Base-by-base conservation (phyloP, 2,113 vertebrate species). In the Anseranas semipalmata region DNA sequence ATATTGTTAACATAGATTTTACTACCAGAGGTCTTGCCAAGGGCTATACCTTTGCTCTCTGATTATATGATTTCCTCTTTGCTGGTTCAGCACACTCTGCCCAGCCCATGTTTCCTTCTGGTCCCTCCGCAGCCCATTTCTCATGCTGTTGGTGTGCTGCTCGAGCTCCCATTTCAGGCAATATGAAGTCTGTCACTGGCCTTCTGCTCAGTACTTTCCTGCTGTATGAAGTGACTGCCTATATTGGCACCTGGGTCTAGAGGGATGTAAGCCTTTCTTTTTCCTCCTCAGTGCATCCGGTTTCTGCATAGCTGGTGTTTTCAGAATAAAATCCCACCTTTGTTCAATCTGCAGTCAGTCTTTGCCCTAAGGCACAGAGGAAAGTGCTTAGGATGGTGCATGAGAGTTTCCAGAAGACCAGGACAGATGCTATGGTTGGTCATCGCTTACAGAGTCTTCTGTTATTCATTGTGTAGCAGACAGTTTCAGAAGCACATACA, bases 1-100 rank as follows among this genome's bases (percentile, higher is more conserved):
- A 62, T 90, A 70, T 21, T 58, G 60, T 78, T 95, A 94, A 81
- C 33, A 70, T 50, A 65, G 76, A 82, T 92, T 96, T 95, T 92
- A 89, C 58, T 76, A 82, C 48, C 53, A 85, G 35, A 81, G 39
- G 35, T 89, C 79, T 90, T 92, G 65, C 52, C 56, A 84, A 89
- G 66, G 43, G 39, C 76, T 53, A 48, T 93, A 58, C 30, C n/a
- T 93, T 93, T 92, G 39, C 48, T 68, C 45, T 24, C 30, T 32
- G 52, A 74, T 72, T 84, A 68, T 67, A 56, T 48, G 48, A 68
- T 87, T 93, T 95, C 28, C 83, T 75, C 39, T 81, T 28, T 67
- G 7, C 70, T 81, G 68, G 50, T 71, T 92, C 76, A 90, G 56
- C 70, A 86, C 1, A 3, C 22, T 86, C 48, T 50, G 22, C 24